Base-by-base conservation (phyloP, 53 echinoderm and acorn worm species). In the Paracentrotus lividus region DNA sequence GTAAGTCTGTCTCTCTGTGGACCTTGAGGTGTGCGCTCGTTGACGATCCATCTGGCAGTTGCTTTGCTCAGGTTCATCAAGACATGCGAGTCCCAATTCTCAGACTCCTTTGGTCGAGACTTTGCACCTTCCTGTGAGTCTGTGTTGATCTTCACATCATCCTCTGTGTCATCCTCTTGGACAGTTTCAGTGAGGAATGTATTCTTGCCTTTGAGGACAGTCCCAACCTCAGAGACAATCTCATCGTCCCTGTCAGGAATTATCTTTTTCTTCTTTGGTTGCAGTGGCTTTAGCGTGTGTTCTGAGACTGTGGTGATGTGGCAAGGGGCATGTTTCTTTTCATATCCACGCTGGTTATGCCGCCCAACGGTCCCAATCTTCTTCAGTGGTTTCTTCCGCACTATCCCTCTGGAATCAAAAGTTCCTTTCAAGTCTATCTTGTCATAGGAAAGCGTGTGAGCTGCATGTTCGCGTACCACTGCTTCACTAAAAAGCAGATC, bases 11-110 rank as follows among this genome's bases (percentile, higher is more conserved):
- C 99, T 90, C 94, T 97, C 92, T 96, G 97, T 0, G 95, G 96
- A 0, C 99, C 99, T 55, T 97, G 96, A 2, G 86, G 66, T 4
- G 96, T 96, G 52, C 96, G 96, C 69, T 99, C 99, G 33, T 91
- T 94, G 23, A 97, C 97, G 14, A 99, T 97, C 99, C 99, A 99
- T 77, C 99, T 87, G 13, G 99, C 99, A 7, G 99, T 99, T 51
- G 96, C 97, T 75, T 99, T 99, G 81, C 99, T 99, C 43, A 99
- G 93, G 85, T 97, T 93, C 94, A 96, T 88, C 85, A 99, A 92
- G 55, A 99, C 81, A 49, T 96, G 94, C n/a, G 95, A 96, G 49
- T 99, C 99, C 99, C 99, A 99, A 38, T 96, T 97, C 54, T 93
- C 92, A 9, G 96, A 93, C 72, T 94, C 86, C 76, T 85, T 93